These are phyloP conservation scores for Eumaeus atala DNA, from an alignment of 1,140 invertebrate species.

Conservation along the genomic window DNA sequence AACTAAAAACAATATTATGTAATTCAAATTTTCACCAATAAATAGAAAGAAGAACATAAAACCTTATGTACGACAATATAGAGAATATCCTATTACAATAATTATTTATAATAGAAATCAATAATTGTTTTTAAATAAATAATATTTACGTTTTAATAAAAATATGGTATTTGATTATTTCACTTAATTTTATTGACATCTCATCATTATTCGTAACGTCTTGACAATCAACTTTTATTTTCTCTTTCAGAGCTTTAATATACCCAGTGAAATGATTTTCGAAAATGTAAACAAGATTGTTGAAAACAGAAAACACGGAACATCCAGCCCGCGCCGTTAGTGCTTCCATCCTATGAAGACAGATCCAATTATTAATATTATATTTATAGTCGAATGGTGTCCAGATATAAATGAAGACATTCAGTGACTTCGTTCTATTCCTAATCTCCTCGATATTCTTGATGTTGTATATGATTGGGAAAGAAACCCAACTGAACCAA, in stretches of 20 bases:
- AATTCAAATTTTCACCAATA: too few relatives aligned
- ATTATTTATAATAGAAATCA: too few relatives aligned
- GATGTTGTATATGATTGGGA: conserved; percentile 33
- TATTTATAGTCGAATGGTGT: conserved; percentile 40
- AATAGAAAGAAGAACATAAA: too few relatives aligned
- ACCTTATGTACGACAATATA: too few relatives aligned
- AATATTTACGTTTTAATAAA: conserved; percentile 36
- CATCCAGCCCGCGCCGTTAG: conserved; percentile 22
- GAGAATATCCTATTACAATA: too few relatives aligned
- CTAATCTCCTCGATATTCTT: conserved; percentile 30
- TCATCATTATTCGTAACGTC: conserved; percentile 24
- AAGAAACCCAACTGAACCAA: conserved; percentile 29
- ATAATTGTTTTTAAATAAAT: too few relatives aligned
- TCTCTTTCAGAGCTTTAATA: conserved; percentile 37
- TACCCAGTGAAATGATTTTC: conserved; percentile 42
- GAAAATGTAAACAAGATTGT: conserved; percentile 30
- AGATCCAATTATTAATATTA: conserved; percentile 29
- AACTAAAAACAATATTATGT: too few relatives aligned
- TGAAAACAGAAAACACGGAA: conserved; percentile 30
- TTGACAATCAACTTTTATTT: conserved; percentile 24
- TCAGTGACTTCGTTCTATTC: conserved; percentile 29
- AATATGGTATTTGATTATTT: conserved; percentile 36
- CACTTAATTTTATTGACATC: conserved; percentile 25
- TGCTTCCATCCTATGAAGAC: conserved; percentile 27
- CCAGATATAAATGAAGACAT: conserved; percentile 38